Conservation (phyloP, 1,140 invertebrate species). For the Sarcophaga peregrina region DNA sequence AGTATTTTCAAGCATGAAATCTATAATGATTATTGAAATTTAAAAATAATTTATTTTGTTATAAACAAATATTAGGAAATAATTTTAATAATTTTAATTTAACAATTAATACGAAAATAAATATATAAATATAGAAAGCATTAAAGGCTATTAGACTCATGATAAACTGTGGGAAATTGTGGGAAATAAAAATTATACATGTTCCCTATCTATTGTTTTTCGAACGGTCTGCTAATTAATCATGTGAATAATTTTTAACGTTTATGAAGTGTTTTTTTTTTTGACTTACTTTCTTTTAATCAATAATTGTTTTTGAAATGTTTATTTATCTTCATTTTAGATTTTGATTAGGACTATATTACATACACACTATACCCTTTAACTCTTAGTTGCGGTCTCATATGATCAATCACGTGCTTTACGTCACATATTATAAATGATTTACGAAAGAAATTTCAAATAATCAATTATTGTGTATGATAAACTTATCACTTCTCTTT, state of each 20-base stretch:
- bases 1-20: neutral
- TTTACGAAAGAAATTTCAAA: constrained; percentile 12
- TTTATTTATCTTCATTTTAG: no score
- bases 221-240: neutral
- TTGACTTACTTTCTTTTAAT: no score
- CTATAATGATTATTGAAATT: neutral
- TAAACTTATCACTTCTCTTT: neutral
- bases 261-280: neutral
- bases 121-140: neutral
- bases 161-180: neutral
- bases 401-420: constrained; percentile 32
- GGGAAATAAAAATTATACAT: no score
- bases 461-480: constrained; percentile 23
- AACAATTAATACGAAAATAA: neutral
- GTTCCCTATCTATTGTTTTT: no score
- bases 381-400: neutral
- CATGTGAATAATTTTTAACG: neutral
- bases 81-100: neutral
- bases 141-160: neutral
- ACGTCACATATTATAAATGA: neutral
- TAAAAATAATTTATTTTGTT: neutral
- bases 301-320: no score
- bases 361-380: no score
- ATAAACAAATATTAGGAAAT: neutral
- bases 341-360: no score